phyloP scores from a whole-genome alignment of 2,113 vertebrate genomes.

The Astatoreochromis straeleni region DNA sequence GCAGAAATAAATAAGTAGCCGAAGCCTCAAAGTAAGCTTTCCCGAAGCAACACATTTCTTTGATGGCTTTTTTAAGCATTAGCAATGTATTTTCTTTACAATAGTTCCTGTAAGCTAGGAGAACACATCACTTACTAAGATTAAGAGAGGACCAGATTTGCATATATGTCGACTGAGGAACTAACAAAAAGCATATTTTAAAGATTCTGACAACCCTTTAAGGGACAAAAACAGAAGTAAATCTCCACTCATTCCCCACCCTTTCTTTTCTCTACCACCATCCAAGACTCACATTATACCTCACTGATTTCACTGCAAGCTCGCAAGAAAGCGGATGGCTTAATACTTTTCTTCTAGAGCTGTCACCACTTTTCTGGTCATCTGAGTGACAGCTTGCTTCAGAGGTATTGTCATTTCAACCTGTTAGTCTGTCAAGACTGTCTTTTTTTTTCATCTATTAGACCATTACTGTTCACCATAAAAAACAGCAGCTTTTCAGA shows the following conservation, averaged over 20 bases:
- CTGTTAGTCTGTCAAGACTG: conserved; percentile 21
- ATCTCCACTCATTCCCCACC: background rate
- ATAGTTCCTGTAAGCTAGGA: background rate
- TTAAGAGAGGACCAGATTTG: background rate
- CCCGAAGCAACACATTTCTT: background rate
- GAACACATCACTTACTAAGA: background rate
- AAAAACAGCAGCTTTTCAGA: background rate
- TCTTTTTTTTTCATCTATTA: background rate
- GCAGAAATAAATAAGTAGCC: background rate
- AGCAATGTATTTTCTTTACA: background rate
- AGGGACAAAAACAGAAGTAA: background rate
- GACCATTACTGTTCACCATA: background rate
- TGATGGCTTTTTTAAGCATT: background rate
- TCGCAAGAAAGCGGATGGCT: background rate
- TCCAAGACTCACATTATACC: background rate
- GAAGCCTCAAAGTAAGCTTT: background rate
- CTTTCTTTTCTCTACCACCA: background rate
- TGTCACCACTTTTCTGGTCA: background rate
- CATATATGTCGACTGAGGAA: background rate
- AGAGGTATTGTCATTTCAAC: conserved; percentile 10
- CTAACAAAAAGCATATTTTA: background rate
- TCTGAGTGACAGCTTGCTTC: conserved; percentile 2
- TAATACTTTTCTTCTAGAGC: background rate
- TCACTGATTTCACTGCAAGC: background rate
- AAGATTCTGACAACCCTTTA: background rate